phyloP scores from a whole-genome alignment of 1,140 invertebrate genomes.

The Medauroidea extradentata region DNA sequence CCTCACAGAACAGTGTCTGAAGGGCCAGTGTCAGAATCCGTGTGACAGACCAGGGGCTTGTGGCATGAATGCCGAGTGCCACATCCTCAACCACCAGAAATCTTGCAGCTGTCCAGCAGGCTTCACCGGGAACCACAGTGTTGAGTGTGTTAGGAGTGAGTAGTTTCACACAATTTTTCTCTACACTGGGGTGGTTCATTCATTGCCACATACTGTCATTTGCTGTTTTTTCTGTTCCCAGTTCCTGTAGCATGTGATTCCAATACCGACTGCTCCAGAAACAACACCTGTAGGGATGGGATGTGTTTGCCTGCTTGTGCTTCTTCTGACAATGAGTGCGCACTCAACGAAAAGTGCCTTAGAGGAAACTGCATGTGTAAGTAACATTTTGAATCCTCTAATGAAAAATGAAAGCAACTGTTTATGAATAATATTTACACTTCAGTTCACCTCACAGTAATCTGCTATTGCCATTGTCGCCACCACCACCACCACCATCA shows the following conservation, averaged over 20 bases:
- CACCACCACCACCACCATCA: too few relatives aligned
- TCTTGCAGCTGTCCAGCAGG: conserved; percentile 76
- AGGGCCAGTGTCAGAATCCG: conserved; percentile 80
- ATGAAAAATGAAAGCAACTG: too few relatives aligned
- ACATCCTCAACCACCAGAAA: conserved; percentile 68
- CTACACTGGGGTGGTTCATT: too few relatives aligned
- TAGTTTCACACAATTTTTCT: conserved; percentile 24
- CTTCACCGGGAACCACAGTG: conserved; percentile 79
- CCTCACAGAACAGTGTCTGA: conserved; percentile 69
- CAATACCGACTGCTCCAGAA: conserved; percentile 61
- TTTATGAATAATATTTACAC: too few relatives aligned
- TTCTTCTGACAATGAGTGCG: conserved; percentile 71
- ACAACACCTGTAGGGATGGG: conserved; percentile 67
- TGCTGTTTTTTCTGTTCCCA: conserved; percentile 58
- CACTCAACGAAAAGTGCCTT: conserved; percentile 86
- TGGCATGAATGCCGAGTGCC: conserved; percentile 84
- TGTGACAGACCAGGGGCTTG: conserved; percentile 71
- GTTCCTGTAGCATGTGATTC: conserved; percentile 71
- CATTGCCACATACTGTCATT: too few relatives aligned
- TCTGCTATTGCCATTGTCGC: too few relatives aligned
- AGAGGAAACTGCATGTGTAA: conserved; percentile 72
- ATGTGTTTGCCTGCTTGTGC: conserved; percentile 70
- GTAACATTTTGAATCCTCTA: conserved; percentile 43
- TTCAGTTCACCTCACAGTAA: too few relatives aligned
- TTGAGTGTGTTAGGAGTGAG: conserved; percentile 80